phyloP scores from a whole-genome alignment of 1,140 invertebrate genomes.

The Aphelenchoides avenae region DNA sequence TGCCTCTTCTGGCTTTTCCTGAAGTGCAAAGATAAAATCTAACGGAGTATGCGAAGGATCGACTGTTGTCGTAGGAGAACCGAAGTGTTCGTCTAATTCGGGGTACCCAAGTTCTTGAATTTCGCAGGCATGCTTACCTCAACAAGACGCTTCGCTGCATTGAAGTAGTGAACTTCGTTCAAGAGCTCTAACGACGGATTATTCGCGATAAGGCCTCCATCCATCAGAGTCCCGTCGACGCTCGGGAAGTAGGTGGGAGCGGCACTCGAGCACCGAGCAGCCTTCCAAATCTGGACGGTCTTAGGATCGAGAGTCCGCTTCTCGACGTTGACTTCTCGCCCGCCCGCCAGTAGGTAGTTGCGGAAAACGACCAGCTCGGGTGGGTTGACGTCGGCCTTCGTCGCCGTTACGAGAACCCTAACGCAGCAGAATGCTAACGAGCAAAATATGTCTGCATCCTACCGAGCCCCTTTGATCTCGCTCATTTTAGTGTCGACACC shows the following conservation, averaged over 20 bases:
- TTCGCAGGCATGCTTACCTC: no score
- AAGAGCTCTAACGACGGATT: constrained; percentile 89
- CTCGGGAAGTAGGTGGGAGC: constrained; percentile 69
- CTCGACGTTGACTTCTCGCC: constrained; percentile 10
- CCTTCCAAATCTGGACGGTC: constrained; percentile 37
- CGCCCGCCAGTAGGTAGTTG: constrained; percentile 74
- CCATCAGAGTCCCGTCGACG: constrained; percentile 70
- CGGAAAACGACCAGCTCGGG: constrained; percentile 86
- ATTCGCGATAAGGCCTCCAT: constrained; percentile 89
- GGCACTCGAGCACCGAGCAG: constrained; percentile 22
- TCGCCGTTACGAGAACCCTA: constrained; percentile 77
- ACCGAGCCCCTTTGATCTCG: neutral
- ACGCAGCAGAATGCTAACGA: neutral
- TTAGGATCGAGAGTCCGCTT: constrained; percentile 62
- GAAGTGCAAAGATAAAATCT: no score
- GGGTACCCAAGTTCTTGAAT: no score
- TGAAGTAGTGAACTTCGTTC: constrained; percentile 84
- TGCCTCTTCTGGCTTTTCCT: neutral
- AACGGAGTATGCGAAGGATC: no score
- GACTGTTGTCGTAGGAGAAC: no score
- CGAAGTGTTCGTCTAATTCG: no score
- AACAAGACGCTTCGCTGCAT: constrained; percentile 65
- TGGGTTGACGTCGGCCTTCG: constrained; percentile 82
- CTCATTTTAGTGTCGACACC: constrained; percentile 56
- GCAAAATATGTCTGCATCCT: neutral